Conservation (phyloP, 2,113 vertebrate species). For the Chlamydotis undulata region DNA sequence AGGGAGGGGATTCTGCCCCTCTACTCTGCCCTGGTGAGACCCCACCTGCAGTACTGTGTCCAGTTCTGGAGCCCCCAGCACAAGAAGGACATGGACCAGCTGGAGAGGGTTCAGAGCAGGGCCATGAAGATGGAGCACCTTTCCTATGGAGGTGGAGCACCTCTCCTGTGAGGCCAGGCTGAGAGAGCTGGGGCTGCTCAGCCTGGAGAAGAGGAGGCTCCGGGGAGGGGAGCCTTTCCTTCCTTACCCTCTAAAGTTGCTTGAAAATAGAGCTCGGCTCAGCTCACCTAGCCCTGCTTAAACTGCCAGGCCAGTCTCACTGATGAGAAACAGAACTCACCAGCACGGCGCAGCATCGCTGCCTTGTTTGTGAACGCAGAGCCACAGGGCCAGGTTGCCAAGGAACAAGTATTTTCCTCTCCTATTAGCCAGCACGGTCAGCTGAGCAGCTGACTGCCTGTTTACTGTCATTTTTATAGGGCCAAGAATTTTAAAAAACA, state of each 20-base stretch:
- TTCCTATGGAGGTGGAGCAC: too few species aligned
- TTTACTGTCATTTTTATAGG: neutral
- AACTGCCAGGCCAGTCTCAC: neutral
- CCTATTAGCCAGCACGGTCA: neutral
- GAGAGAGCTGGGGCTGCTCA: too few species aligned
- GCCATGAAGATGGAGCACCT: too few species aligned
- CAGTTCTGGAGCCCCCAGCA: too few species aligned
- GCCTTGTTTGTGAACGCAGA: neutral
- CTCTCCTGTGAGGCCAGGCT: too few species aligned
- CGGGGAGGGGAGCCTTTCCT: neutral
- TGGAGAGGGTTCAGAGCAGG: too few species aligned
- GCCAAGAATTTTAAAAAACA: neutral
- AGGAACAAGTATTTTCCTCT: neutral
- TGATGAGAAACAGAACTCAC: neutral
- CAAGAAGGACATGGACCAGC: too few species aligned
- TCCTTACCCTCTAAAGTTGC: neutral
- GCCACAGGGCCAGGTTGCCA: neutral
- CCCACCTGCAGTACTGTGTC: too few species aligned
- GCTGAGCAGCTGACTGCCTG: neutral
- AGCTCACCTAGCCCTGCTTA: neutral
- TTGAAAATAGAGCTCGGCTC: neutral
- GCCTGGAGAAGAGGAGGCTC: too few species aligned
- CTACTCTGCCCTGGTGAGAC: too few species aligned
- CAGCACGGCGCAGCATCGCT: neutral
- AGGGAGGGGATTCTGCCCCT: too few species aligned